A percentile compares a stretch with the other conserved stretches of the same genome.
Conservation (phyloP, 2,797 vertebrate genomes). For the Molossus molossus region DNA sequence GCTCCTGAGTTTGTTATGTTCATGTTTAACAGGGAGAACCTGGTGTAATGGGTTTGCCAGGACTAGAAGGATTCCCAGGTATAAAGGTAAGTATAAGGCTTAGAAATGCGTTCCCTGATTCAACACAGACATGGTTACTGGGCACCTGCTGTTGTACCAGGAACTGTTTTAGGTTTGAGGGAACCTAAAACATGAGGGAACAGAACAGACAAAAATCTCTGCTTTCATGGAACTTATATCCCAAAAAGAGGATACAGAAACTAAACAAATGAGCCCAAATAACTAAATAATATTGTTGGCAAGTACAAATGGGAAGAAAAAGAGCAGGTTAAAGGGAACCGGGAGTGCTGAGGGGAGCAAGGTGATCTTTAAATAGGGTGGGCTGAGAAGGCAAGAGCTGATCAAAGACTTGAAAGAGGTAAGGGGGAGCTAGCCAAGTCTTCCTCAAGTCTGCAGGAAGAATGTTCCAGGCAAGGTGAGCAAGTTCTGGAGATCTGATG, state of each 20-base stretch:
- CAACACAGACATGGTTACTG: background rate
- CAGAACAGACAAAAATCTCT: constrained; percentile 7
- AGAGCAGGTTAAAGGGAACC: background rate
- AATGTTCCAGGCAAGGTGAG: background rate
- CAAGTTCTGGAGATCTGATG: background rate
- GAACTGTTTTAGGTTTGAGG: background rate
- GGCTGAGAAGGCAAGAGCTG: constrained; percentile 21
- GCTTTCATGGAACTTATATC: background rate
- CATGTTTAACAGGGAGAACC: constrained; percentile 93
- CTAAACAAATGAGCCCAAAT: background rate
- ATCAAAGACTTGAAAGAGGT: background rate
- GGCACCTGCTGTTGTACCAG: background rate
- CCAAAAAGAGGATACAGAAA: background rate
- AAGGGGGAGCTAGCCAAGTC: background rate
- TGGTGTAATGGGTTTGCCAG: constrained; percentile 97
- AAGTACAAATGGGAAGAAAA: background rate
- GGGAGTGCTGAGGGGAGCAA: background rate
- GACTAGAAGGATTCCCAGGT: constrained; percentile 97
- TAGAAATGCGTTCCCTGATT: background rate
- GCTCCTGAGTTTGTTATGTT: constrained; percentile 11
- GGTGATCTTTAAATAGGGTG: background rate
- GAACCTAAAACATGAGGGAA: background rate
- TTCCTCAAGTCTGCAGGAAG: background rate
- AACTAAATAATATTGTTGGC: background rate
- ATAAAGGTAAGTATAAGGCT: constrained; percentile 92